Evolutionary conservation across 2,888 invertebrate genomes (phyloP).

Genomic region (Drosophila infuscata): DNA sequence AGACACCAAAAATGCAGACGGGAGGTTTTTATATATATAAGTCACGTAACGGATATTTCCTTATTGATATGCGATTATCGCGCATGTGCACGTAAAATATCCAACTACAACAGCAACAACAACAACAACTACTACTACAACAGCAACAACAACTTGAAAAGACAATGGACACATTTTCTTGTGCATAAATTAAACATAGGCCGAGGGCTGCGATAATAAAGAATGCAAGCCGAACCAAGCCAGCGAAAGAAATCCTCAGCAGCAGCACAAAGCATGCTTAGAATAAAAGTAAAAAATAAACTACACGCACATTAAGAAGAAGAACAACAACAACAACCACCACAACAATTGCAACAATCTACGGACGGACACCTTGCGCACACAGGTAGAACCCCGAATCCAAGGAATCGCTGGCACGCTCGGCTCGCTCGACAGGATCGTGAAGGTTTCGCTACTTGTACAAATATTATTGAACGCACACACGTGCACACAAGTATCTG

Average conservation of each 20-base stretch:
- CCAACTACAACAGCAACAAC: conserved; percentile 27
- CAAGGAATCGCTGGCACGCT: conserved; percentile 24
- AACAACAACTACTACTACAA: conserved; percentile 16
- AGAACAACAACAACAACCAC: conserved; percentile 12
- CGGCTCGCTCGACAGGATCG: conserved; percentile 44
- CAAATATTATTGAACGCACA: conserved; percentile 47
- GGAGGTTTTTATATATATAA: conserved; percentile 73
- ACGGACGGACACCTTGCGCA: conserved; percentile 20
- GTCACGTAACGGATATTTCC: conserved; percentile 85
- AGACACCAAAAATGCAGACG: conserved; percentile 38
- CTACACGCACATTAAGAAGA: conserved; percentile 24
- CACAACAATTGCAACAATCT: conserved; percentile 57
- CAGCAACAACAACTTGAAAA: conserved; percentile 42
- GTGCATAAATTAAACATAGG: conserved; percentile 72
- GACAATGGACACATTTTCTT: conserved; percentile 74
- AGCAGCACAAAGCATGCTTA: conserved; percentile 71
- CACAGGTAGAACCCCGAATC: conserved; percentile 46
- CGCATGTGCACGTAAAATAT: conserved; percentile 76
- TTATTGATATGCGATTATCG: conserved; percentile 84
- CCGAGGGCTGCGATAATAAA: conserved; percentile 68
- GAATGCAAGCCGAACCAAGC: conserved; percentile 55
- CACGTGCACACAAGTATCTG: neutral
- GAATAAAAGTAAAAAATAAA: conserved; percentile 63
- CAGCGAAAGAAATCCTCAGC: conserved; percentile 23
- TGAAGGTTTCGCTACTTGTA: conserved; percentile 50